Evolutionary conservation across 2,113 vertebrate genomes (phyloP).

Genomic region (Chitala chitala): DNA sequence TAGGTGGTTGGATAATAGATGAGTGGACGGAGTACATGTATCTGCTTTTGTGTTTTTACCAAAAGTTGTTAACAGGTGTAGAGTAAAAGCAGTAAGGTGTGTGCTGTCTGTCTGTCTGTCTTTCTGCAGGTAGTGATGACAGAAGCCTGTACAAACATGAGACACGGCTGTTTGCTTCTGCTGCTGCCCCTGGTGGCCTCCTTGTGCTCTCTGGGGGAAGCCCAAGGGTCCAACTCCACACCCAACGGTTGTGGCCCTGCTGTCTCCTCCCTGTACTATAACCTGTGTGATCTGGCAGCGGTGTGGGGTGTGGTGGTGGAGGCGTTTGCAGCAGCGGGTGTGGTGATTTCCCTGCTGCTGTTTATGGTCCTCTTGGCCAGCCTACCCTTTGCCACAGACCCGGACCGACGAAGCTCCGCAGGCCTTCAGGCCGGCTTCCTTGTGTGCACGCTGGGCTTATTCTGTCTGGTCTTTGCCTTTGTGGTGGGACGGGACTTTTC

Average conservation of each 20-base stretch:
- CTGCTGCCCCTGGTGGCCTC: slow-evolving; percentile 29
- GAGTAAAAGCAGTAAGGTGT: not conserved
- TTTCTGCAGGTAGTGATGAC: slow-evolving; percentile 31
- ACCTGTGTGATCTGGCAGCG: slow-evolving; percentile 73
- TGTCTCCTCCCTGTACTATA: slow-evolving; percentile 76
- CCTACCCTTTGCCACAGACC: slow-evolving; percentile 74
- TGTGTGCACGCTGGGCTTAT: slow-evolving; percentile 80
- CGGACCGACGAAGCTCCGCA: slow-evolving; percentile 68
- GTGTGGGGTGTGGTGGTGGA: slow-evolving; percentile 88
- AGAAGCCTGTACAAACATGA: not conserved
- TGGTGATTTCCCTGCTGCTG: slow-evolving; percentile 72
- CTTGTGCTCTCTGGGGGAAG: slow-evolving; percentile 30
- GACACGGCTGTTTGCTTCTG: slow-evolving; percentile 16
- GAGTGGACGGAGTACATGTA: too few species aligned
- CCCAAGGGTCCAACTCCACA: slow-evolving; percentile 35
- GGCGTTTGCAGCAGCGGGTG: slow-evolving; percentile 69
- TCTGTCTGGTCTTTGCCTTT: slow-evolving; percentile 82
- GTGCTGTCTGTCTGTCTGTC: slow-evolving; percentile 7
- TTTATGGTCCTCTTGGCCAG: slow-evolving; percentile 79
- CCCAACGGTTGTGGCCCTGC: slow-evolving; percentile 68
- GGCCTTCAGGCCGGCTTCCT: slow-evolving; percentile 76
- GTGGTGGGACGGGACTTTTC: slow-evolving; percentile 70
- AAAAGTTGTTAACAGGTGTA: not conserved
- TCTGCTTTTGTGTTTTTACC: too few species aligned
- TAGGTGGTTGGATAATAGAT: too few species aligned